Evolutionary conservation across 2,797 vertebrate species (phyloP).

Genomic region (Acanthis flammea): DNA sequence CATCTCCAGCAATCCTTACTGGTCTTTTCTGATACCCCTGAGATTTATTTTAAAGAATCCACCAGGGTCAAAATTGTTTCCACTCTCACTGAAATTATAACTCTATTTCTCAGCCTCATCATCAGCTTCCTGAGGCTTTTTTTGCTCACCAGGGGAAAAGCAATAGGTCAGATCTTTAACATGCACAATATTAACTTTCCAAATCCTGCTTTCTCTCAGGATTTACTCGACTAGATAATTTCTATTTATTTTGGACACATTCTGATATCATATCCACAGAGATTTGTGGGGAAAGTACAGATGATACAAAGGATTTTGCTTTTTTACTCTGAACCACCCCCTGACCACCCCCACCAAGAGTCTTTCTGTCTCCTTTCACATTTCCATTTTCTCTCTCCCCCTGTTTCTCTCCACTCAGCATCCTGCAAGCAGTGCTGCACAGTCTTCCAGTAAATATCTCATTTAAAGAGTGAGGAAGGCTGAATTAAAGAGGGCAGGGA

Average conservation of each 20-base stretch:
- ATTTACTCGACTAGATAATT: background rate
- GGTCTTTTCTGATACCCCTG: background rate
- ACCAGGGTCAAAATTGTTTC: background rate
- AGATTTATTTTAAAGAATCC: background rate
- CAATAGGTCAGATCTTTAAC: background rate
- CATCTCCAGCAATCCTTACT: background rate
- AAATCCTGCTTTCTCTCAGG: background rate
- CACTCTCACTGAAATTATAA: background rate
- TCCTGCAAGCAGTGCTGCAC: slow-evolving; percentile 20
- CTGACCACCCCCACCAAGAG: rapidly evolving
- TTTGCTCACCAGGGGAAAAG: background rate
- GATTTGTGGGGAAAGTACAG: background rate
- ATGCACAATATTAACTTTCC: background rate
- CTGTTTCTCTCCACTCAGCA: slow-evolving; percentile 39
- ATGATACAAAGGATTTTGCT: background rate
- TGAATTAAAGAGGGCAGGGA: slow-evolving; percentile 61
- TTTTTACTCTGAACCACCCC: background rate
- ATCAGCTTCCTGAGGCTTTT: background rate
- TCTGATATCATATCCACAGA: background rate
- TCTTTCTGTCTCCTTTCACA: background rate
- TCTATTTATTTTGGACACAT: background rate
- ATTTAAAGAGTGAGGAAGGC: slow-evolving; percentile 43
- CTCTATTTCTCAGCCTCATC: background rate
- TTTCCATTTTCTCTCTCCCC: background rate
- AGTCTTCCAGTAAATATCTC: slow-evolving; percentile 62